These are phyloP conservation scores for Mythimna loreyi DNA, from an alignment of 2,888 invertebrate genomes.

Conservation along the genomic window DNA sequence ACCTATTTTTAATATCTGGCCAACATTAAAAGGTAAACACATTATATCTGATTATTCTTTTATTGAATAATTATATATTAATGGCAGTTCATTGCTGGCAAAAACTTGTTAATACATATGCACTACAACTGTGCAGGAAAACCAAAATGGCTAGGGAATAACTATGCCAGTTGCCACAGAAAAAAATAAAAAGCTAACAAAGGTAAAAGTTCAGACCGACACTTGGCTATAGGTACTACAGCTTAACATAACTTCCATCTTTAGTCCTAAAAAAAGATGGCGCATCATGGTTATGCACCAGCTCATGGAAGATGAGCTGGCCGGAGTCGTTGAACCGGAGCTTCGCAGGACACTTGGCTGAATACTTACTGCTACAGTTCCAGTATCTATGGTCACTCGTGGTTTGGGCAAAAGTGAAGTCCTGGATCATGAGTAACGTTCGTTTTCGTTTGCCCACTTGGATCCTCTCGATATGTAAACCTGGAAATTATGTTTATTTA, in stretches of 20 bases:
- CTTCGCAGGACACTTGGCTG: constrained; percentile 73
- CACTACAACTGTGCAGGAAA: neutral
- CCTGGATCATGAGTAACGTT: constrained; percentile 57
- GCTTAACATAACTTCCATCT: constrained; percentile 61
- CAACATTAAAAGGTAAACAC: no score
- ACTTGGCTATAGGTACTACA: constrained; percentile 25
- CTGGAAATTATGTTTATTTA: constrained; percentile 39
- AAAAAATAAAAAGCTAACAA: neutral
- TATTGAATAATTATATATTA: no score
- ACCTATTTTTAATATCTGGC: no score
- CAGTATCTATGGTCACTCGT: constrained; percentile 76
- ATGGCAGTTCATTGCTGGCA: no score
- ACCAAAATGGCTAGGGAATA: neutral
- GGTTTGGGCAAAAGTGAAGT: constrained; percentile 74
- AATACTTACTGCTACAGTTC: constrained; percentile 77
- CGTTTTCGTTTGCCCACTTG: constrained; percentile 52
- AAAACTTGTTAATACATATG: no score
- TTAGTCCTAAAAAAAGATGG: constrained; percentile 62
- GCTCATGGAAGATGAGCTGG: constrained; percentile 64
- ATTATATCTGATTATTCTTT: no score
- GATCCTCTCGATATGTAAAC: constrained; percentile 53
- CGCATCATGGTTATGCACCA: constrained; percentile 75
- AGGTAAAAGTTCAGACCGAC: no score
- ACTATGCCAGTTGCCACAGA: neutral
- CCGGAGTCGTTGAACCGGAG: constrained; percentile 73